Conservation (phyloP, 2,113 vertebrate genomes). For the Tychaedon coryphoeus region DNA sequence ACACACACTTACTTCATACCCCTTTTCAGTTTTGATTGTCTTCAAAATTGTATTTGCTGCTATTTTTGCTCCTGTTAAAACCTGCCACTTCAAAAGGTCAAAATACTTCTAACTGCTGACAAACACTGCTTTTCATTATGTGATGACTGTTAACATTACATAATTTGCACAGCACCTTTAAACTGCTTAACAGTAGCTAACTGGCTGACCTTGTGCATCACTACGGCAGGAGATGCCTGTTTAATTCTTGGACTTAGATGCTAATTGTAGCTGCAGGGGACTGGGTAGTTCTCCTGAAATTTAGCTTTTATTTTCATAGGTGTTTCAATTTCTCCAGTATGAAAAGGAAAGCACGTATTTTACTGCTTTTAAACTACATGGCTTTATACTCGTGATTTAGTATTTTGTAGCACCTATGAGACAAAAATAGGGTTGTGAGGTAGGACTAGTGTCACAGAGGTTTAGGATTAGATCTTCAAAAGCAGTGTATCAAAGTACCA, state of each 20-base stretch:
- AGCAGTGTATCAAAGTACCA: not conserved
- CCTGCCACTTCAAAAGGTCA: not conserved
- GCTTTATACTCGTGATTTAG: not conserved
- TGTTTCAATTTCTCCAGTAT: not conserved
- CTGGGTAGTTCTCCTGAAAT: not conserved
- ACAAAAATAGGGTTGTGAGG: not conserved
- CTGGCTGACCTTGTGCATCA: not conserved
- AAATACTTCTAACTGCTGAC: not conserved
- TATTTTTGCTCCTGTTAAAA: slow-evolving; percentile 14
- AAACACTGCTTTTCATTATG: not conserved
- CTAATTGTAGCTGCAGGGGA: not conserved
- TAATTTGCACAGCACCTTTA: not conserved
- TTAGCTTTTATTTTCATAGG: not conserved
- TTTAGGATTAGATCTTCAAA: not conserved
- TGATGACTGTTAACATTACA: not conserved
- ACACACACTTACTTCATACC: not conserved
- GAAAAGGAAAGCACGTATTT: not conserved
- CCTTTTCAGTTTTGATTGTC: not conserved
- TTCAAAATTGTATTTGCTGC: not conserved
- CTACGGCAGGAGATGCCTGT: not conserved
- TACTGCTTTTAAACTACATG: not conserved
- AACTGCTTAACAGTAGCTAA: not conserved
- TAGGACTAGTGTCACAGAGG: not conserved
- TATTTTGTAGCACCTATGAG: not conserved
- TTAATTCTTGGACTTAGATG: not conserved